phyloP scores from a whole-genome alignment of 2,888 invertebrate species.

The Adelphocoris suturalis region DNA sequence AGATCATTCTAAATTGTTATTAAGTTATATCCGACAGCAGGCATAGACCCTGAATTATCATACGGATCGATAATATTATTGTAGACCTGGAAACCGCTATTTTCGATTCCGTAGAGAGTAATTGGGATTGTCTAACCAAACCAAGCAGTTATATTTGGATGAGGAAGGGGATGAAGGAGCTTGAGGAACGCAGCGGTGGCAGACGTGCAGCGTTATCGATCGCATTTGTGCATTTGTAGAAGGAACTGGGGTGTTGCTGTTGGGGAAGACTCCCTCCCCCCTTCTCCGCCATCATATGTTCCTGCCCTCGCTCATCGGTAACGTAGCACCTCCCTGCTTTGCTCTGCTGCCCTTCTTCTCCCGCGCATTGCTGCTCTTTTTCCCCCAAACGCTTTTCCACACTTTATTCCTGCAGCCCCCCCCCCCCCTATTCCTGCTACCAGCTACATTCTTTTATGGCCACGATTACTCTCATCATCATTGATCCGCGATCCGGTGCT shows the following conservation, averaged over 20 bases:
- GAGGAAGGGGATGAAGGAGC: not conserved
- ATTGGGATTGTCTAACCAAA: too few relatives aligned
- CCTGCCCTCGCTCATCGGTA: conserved; percentile 26
- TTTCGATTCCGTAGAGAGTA: too few relatives aligned
- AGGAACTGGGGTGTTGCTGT: conserved; percentile 47
- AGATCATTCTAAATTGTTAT: too few relatives aligned
- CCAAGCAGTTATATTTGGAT: too few relatives aligned
- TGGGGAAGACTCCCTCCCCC: not conserved
- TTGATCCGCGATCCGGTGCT: not conserved
- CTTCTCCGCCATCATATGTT: not conserved
- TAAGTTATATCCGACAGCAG: too few relatives aligned
- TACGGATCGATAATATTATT: too few relatives aligned
- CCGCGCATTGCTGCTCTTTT: not conserved
- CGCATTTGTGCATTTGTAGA: conserved; percentile 53
- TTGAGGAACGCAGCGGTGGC: conserved; percentile 6
- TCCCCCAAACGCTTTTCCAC: conserved; percentile 24
- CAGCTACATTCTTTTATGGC: not conserved
- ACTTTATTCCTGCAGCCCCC: conserved; percentile 13
- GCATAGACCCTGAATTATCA: too few relatives aligned
- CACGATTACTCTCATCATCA: conserved; percentile 6
- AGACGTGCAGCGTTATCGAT: conserved; percentile 57
- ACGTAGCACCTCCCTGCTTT: conserved; percentile 9
- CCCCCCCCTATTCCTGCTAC: too few relatives aligned
- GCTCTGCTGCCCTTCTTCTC: not conserved
- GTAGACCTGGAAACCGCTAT: too few relatives aligned